Conservation (phyloP, 2,113 vertebrate species). For the Percopsis transmontana region DNA sequence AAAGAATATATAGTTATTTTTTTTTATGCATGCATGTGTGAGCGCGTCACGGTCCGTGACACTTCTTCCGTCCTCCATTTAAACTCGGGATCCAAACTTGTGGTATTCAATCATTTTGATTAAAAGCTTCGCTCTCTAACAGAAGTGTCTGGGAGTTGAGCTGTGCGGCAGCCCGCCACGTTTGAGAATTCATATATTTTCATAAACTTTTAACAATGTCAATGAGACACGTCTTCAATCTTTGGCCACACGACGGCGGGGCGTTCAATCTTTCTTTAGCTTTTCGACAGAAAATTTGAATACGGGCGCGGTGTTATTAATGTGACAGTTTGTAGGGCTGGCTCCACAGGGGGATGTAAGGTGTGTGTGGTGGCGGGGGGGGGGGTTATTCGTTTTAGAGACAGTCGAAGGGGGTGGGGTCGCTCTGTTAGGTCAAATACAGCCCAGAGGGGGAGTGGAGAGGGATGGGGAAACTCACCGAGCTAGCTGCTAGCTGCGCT, state of each 20-base stretch:
- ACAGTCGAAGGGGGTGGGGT: slow-evolving; percentile 61
- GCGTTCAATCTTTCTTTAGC: slow-evolving; percentile 99
- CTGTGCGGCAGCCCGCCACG: slow-evolving; percentile 91
- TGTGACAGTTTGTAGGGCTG: slow-evolving; percentile 87
- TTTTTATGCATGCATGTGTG: slow-evolving; percentile 74
- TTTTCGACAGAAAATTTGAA: slow-evolving; percentile 99
- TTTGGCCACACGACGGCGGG: slow-evolving; percentile 92
- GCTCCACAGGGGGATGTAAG: slow-evolving; percentile 88
- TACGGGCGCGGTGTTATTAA: slow-evolving; percentile 96
- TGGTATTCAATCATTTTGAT: slow-evolving; percentile 99
- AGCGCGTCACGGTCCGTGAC: slow-evolving; percentile 78
- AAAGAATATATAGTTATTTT: slow-evolving; percentile 28
- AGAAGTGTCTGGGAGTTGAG: slow-evolving; percentile 94
- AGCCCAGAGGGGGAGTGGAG: slow-evolving; percentile 6
- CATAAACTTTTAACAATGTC: slow-evolving; percentile 99
- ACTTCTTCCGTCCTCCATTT: slow-evolving; percentile 80
- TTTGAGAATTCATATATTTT: slow-evolving; percentile 99
- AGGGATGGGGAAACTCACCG: slow-evolving; percentile 32
- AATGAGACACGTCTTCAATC: slow-evolving; percentile 99
- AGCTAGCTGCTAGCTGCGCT: slow-evolving; percentile 57
- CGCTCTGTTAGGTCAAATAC: slow-evolving; percentile 71
- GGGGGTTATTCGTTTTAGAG: slow-evolving; percentile 74
- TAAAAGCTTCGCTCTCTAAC: slow-evolving; percentile 98
- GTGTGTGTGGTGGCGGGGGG: slow-evolving; percentile 51
- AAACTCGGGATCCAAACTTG: slow-evolving; percentile 95